These are phyloP conservation scores for Xylota sylvarum DNA, from an alignment of 2,888 invertebrate species.

Conservation along the genomic window DNA sequence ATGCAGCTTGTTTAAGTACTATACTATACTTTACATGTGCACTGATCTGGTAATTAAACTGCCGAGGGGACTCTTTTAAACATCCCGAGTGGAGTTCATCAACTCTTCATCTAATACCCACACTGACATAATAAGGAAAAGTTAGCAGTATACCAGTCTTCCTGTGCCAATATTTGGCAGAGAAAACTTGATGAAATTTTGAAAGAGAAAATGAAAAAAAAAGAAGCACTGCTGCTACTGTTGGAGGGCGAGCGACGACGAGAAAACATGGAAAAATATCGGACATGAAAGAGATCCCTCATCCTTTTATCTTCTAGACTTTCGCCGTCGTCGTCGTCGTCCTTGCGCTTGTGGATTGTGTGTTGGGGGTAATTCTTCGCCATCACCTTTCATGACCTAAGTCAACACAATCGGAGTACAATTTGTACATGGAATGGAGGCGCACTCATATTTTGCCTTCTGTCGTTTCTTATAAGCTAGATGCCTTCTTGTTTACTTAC, in stretches of 20 bases:
- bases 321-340: conserved; percentile 4
- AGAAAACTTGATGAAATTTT: conserved; percentile 25
- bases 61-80: conserved; percentile 32
- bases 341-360: neutral
- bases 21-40: conserved; percentile 7
- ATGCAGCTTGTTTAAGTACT: neutral
- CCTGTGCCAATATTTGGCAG: conserved; percentile 42
- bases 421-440: conserved; percentile 9
- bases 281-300: conserved; percentile 23
- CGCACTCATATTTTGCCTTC: neutral
- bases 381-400: conserved; percentile 40
- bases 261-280: conserved; percentile 7
- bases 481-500: conserved; percentile 39
- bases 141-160: conserved; percentile 5
- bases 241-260: neutral
- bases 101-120: conserved; percentile 21
- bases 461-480: conserved; percentile 15
- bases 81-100: conserved; percentile 40
- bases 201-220: neutral
- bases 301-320: conserved; percentile 2
- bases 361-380: neutral
- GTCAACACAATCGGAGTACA: conserved; percentile 44
- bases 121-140: conserved; percentile 7
- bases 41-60: conserved; percentile 55
- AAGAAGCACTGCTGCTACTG: neutral